These are phyloP conservation scores for Pyrocoelia pectoralis DNA, from an alignment of 2,888 invertebrate species.

Conservation along the genomic window DNA sequence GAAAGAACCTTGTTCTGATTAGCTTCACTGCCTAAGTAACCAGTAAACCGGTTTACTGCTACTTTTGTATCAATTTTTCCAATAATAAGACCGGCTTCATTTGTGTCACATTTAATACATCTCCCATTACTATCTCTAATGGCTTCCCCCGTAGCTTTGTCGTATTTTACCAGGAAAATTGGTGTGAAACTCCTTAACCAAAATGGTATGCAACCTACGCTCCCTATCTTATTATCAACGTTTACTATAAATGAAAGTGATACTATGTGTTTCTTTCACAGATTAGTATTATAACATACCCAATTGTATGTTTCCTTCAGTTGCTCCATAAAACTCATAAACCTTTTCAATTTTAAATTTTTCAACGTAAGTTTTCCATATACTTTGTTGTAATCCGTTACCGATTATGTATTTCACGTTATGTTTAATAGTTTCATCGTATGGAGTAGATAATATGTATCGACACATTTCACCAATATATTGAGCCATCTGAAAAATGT, in stretches of 20 bases:
- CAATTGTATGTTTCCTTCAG: conserved; percentile 95
- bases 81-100: conserved; percentile 86
- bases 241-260: conserved; percentile 72
- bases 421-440: background rate
- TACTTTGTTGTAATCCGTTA: background rate
- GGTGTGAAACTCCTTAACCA: conserved; percentile 67
- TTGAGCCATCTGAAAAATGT: conserved; percentile 38
- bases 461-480: conserved; percentile 91
- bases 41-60: conserved; percentile 68
- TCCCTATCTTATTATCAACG: conserved; percentile 86
- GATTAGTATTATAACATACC: no score
- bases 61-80: conserved; percentile 70
- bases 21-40: conserved; percentile 73
- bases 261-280: background rate
- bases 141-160: conserved; percentile 77
- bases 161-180: conserved; percentile 69
- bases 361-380: conserved; percentile 2
- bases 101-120: conserved; percentile 81
- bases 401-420: background rate
- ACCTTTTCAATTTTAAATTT: conserved; percentile 69
- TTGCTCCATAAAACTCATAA: conserved; percentile 95
- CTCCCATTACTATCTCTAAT: conserved; percentile 73
- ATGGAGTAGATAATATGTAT: conserved; percentile 70
- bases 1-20: conserved; percentile 75
- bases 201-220: conserved; percentile 89